Conservation (phyloP, 2,797 vertebrate genomes). For the Argyrosomus regius region DNA sequence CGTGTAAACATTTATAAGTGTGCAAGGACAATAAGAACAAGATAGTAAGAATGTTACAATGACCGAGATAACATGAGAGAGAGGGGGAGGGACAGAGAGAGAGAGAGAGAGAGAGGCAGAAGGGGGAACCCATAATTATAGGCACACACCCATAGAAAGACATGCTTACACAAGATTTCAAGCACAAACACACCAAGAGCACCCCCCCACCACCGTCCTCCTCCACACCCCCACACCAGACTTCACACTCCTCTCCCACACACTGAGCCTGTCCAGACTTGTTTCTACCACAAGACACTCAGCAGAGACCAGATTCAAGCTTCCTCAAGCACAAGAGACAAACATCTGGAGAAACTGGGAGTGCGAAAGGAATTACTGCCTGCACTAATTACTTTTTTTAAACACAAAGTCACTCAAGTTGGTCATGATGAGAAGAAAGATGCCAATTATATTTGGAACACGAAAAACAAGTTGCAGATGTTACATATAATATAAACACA, state of each 20-base stretch:
- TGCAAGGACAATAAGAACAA: conserved; percentile 11
- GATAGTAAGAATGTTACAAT: conserved; percentile 32
- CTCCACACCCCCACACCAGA: conserved; percentile 48
- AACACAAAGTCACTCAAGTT: background rate
- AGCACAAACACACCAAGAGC: conserved; percentile 42
- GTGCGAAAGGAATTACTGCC: background rate
- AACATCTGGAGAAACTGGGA: conserved; percentile 33
- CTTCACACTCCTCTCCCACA: conserved; percentile 59
- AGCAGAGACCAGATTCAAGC: conserved; percentile 43
- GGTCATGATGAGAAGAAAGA: background rate
- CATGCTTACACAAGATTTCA: conserved; percentile 72
- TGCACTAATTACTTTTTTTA: background rate
- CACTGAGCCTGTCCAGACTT: conserved; percentile 70
- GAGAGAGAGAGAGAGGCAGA: background rate
- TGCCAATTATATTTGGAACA: background rate
- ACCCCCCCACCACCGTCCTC: background rate
- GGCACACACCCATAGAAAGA: conserved; percentile 61
- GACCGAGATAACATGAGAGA: conserved; percentile 25
- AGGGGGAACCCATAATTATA: conserved; percentile 45
- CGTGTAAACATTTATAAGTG: conserved; percentile 18
- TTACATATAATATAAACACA: background rate
- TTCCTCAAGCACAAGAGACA: conserved; percentile 26
- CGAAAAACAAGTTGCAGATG: conserved; percentile 9
- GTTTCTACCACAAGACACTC: conserved; percentile 52
- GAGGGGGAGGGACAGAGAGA: background rate